These are phyloP conservation scores for Notarius quadriscutis DNA, from an alignment of 2,113 vertebrate genomes.

Conservation along the genomic window DNA sequence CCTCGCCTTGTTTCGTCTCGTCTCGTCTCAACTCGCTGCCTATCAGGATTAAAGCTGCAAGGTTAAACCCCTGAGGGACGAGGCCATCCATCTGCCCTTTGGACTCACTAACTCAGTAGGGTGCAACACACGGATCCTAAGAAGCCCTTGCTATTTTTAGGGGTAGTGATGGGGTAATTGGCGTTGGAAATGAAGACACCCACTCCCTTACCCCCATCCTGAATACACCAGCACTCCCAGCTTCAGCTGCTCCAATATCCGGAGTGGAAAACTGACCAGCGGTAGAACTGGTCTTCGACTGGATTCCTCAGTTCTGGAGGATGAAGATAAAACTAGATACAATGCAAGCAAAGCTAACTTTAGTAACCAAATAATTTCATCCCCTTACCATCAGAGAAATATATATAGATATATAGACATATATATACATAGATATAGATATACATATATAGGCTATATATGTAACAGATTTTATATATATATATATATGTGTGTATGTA, in stretches of 20 bases:
- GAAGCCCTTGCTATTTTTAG: slow-evolving; percentile 72
- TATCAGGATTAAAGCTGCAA: slow-evolving; percentile 60
- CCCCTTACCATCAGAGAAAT: slow-evolving; percentile 64
- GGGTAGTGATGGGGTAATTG: slow-evolving; percentile 79
- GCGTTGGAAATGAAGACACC: slow-evolving; percentile 72
- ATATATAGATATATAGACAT: slow-evolving; percentile 65
- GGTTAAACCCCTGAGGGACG: slow-evolving; percentile 30
- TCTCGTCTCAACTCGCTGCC: background rate
- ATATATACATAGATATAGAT: slow-evolving; percentile 49
- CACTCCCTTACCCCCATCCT: slow-evolving; percentile 63
- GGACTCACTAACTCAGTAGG: slow-evolving; percentile 50
- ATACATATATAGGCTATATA: slow-evolving; percentile 39
- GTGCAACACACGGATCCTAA: slow-evolving; percentile 52
- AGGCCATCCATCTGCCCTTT: slow-evolving; percentile 45
- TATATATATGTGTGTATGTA: slow-evolving; percentile 45
- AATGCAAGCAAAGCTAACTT: slow-evolving; percentile 62
- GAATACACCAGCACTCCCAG: slow-evolving; percentile 61
- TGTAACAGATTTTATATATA: slow-evolving; percentile 54
- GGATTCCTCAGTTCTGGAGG: slow-evolving; percentile 56
- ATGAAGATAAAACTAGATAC: slow-evolving; percentile 71
- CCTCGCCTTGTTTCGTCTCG: background rate
- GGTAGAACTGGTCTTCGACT: slow-evolving; percentile 47
- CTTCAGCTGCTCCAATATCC: slow-evolving; percentile 57
- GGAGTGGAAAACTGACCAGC: slow-evolving; percentile 52
- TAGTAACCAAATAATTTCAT: slow-evolving; percentile 74